Base-by-base conservation (phyloP, 2,888 invertebrate genomes). In the Aproaerema taeniolella region DNA sequence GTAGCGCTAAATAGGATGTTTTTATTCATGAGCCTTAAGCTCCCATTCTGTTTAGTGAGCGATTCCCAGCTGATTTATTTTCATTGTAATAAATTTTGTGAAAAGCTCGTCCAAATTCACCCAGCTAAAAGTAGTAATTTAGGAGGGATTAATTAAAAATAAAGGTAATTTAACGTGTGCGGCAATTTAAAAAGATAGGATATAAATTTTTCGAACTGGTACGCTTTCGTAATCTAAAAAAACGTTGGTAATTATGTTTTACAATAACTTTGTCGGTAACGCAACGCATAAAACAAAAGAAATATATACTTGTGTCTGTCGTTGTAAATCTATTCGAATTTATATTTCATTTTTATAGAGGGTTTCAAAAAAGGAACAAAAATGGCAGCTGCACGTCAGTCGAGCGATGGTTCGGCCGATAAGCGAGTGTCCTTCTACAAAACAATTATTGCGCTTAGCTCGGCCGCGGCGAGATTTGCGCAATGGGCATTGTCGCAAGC, bases 1-100 rank as follows among this genome's bases (percentile, higher is more conserved):
- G 77, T 75, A 73, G 72, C 80, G 82, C 78, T 85, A 85, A 86
- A 83, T 86, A 85, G 80, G 68, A 79, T 83, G 83, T 83, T 80
- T 85, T 85, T 85, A 86, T 86, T 85, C 83, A 85, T 85, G 85
- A 86, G 78, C 57, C 64, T 65, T 66, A 65, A 74, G 72, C 75
- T 76, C 72, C 80, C 74, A 80, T 82, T 81, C 77, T 78, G 79
- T 82, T 80, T 79, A 72, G 80, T 73, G 71, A 73, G 77, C 75
- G 73, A 72, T 73, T 71, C 70, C 67, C 71, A 67, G 71, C 79
- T 81, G 82, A 85, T 83, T 83, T 82, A 83, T 75, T 68, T 76
- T 70, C 64, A 68, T 66, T 58, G 76, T 74, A 73, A 81, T 82
- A 82, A 78, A 83, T 81, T 76, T 75, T 66, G 63, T 66, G 68